phyloP scores from a whole-genome alignment of 2,888 invertebrate species.

The Yponomeuta evonymella region DNA sequence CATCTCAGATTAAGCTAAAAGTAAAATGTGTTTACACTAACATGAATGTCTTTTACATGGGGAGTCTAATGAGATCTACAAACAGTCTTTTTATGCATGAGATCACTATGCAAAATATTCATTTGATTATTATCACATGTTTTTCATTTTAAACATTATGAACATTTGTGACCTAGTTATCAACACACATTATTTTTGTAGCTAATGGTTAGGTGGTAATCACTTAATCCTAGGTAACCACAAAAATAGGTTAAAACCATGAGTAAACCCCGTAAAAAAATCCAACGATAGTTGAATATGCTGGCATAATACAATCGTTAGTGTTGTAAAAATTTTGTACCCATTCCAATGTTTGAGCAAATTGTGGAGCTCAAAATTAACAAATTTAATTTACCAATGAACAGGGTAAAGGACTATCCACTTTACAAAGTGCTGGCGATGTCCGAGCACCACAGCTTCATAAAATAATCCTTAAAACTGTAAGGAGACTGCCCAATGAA shows the following conservation, averaged over 20 bases:
- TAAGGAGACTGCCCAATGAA: too few species aligned
- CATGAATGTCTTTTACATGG: not conserved
- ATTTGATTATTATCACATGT: not conserved
- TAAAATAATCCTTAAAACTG: too few species aligned
- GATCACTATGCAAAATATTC: not conserved
- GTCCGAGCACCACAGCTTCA: too few species aligned
- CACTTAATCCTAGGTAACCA: slow-evolving; percentile 47
- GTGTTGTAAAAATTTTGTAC: slow-evolving; percentile 34
- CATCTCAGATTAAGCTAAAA: too few species aligned
- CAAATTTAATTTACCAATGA: not conserved
- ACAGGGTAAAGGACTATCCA: not conserved
- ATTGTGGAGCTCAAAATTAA: slow-evolving; percentile 25
- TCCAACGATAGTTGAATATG: slow-evolving; percentile 23
- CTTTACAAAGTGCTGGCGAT: not conserved
- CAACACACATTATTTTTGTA: slow-evolving; percentile 44
- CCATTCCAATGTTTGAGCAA: slow-evolving; percentile 50
- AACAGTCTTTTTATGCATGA: slow-evolving; percentile 22
- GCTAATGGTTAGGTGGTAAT: slow-evolving; percentile 37
- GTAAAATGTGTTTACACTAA: not conserved
- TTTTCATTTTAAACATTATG: slow-evolving; percentile 21
- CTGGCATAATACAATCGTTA: slow-evolving; percentile 18
- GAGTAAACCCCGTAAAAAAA: slow-evolving; percentile 26
- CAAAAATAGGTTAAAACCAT: slow-evolving; percentile 37
- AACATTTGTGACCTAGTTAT: slow-evolving; percentile 55
- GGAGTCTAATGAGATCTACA: slow-evolving; percentile 37